A percentile compares a stretch with the other conserved stretches of the same genome.
Conservation (phyloP, 2,797 vertebrate species). For the Lophotriccus pileatus region DNA sequence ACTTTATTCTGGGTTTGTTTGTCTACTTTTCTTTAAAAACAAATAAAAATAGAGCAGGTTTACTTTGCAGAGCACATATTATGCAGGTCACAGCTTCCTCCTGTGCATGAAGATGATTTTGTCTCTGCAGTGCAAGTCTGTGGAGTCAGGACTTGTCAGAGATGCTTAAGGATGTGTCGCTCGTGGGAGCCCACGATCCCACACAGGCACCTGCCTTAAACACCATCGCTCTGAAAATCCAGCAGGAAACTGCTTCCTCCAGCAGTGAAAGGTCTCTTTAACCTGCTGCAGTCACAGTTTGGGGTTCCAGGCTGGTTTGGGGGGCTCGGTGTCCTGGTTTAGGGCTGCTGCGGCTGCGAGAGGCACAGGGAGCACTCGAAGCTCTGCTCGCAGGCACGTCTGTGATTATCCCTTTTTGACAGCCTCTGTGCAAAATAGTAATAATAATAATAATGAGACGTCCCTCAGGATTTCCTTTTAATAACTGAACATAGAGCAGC, state of each 20-base stretch:
- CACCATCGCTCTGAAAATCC: not conserved
- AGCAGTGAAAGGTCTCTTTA: not conserved
- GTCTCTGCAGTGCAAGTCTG: not conserved
- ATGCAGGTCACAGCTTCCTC: not conserved
- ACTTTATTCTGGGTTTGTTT: not conserved
- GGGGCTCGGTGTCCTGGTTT: not conserved
- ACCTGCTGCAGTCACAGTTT: not conserved
- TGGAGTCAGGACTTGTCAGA: slow-evolving; percentile 13
- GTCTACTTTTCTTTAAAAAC: not conserved
- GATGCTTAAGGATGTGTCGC: not conserved
- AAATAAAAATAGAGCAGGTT: not conserved
- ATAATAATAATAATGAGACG: not conserved
- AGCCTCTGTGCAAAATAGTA: not conserved
- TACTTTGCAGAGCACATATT: not conserved
- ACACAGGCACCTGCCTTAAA: not conserved
- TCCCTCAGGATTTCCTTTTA: slow-evolving; percentile 19
- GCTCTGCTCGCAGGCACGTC: not conserved
- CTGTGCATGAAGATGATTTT: not conserved
- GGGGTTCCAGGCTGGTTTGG: not conserved
- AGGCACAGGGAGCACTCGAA: accelerated
- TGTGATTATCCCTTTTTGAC: not conserved
- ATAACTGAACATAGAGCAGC: not conserved
- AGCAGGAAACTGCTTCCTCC: not conserved
- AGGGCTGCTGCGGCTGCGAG: accelerated
- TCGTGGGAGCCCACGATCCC: not conserved